These are phyloP conservation scores for Pluvianellus socialis DNA, from an alignment of 2,113 vertebrate species.

Conservation along the genomic window DNA sequence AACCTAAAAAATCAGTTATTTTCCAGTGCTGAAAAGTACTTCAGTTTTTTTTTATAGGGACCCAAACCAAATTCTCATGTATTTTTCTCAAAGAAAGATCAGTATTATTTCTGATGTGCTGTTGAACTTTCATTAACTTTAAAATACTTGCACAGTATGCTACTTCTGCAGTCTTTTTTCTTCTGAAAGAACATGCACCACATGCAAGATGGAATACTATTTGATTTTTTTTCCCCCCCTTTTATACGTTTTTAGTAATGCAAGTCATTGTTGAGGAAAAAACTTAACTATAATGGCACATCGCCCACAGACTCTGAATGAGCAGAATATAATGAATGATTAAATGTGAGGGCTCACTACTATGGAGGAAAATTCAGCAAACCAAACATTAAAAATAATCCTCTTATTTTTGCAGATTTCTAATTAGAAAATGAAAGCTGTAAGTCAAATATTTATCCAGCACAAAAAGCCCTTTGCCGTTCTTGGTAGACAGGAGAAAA, in stretches of 20 bases:
- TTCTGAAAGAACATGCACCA: neutral
- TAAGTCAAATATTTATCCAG: neutral
- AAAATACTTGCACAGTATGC: neutral
- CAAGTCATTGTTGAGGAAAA: neutral
- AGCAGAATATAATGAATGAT: neutral
- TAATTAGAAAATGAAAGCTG: neutral
- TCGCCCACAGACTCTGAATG: neutral
- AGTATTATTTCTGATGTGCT: neutral
- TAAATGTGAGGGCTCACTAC: neutral
- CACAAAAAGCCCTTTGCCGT: neutral
- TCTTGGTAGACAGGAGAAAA: neutral
- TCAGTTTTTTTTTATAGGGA: neutral
- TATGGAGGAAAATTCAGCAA: neutral
- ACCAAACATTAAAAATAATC: neutral
- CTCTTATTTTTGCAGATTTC: neutral
- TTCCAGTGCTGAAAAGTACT: neutral
- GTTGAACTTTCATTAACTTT: neutral
- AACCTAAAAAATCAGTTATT: neutral
- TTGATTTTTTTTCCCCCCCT: neutral
- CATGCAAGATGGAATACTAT: neutral
- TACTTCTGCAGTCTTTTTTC: neutral
- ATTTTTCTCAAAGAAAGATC: neutral
- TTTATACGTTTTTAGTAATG: neutral
- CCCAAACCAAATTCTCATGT: neutral
- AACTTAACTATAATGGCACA: neutral